Base-by-base conservation (phyloP, 2,113 vertebrate species). In the Plecotus auritus region DNA sequence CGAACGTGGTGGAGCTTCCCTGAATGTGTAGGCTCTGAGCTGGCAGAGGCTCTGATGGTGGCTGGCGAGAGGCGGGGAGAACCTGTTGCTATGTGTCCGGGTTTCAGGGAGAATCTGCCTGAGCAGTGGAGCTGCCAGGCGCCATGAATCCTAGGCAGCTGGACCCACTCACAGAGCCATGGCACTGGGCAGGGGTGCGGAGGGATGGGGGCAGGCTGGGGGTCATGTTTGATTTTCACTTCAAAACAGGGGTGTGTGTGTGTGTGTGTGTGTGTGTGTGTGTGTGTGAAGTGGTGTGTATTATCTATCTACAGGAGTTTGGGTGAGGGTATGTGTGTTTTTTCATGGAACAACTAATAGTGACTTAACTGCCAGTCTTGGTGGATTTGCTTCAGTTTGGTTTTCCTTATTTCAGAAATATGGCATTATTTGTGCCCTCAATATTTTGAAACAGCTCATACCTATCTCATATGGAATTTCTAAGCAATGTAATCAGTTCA, bases 361-460 rank as follows among this genome's bases (percentile, higher is more conserved):
- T 94, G 45, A 81, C 32, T 82, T 95, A 88, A 35, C 14, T 56
- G 47, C 3, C 54, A 93, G 1, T 73, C 35, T 47, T 91, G 86
- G 8, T 66, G 59, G 85, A 92, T 76, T 90, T 80, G 11, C 81
- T 92, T 78, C 20, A 92, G 87, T 87, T 87, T 94, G n/a, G 20
- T 83, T 96, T 95, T 85, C 47, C 20, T 90, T 14, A 76, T 35
- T 90, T 96, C 59, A 77, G 42, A 86, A 84, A 42, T 92, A 80
- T 26, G 28, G 84, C 17, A 72, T 69, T 86, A 73, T 88, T 94
- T 94, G 17, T 94, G 40, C 7, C 20, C 11, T 61, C 14, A 61
- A 28, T 69, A 95, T 94, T 93, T 77, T 86, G 42, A 73, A 91
- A 91, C 64, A 74, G 32, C 35, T 88, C 9, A 28, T 30, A 78